Evolutionary conservation across 2,888 invertebrate genomes (phyloP).

Genomic region (Drosophila testacea): DNA sequence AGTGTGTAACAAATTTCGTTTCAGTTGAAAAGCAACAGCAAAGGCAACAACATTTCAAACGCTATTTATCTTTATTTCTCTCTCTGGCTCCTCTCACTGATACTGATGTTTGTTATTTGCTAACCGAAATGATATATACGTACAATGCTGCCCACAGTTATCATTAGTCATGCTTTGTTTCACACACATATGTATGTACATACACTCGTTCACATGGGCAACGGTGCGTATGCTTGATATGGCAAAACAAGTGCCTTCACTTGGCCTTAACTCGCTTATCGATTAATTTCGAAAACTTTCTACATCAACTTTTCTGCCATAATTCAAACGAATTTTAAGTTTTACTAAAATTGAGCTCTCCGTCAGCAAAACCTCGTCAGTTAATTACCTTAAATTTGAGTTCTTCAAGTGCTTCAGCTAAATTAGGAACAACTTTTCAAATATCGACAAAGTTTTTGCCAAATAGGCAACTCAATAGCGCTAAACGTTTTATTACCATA

Average conservation of each 20-base stretch:
- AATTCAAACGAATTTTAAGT: slow-evolving; percentile 49
- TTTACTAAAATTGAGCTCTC: slow-evolving; percentile 57
- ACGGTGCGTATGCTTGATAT: slow-evolving; percentile 64
- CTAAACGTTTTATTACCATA: slow-evolving; percentile 61
- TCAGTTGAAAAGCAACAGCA: slow-evolving; percentile 54
- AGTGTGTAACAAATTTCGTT: slow-evolving; percentile 69
- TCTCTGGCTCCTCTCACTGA: slow-evolving; percentile 18
- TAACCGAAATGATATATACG: slow-evolving; percentile 76
- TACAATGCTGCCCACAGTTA: slow-evolving; percentile 65
- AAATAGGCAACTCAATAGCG: slow-evolving; percentile 42
- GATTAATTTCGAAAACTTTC: slow-evolving; percentile 57
- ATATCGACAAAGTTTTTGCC: slow-evolving; percentile 72
- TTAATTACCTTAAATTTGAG: slow-evolving; percentile 73
- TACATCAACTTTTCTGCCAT: slow-evolving; percentile 64
- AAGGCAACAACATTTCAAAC: slow-evolving; percentile 63
- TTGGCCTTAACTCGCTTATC: slow-evolving; percentile 45
- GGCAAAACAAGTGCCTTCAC: slow-evolving; percentile 19
- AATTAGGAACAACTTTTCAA: slow-evolving; percentile 77
- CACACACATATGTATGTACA: slow-evolving; percentile 35
- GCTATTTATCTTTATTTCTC: slow-evolving; percentile 78
- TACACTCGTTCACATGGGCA: slow-evolving; percentile 32
- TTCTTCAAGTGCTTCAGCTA: slow-evolving; percentile 64
- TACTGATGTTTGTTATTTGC: slow-evolving; percentile 76
- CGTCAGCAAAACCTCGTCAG: slow-evolving; percentile 39
- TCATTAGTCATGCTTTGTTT: slow-evolving; percentile 80